Evolutionary conservation across 2,888 invertebrate species (phyloP).

Genomic region (Cactoblastis cactorum): DNA sequence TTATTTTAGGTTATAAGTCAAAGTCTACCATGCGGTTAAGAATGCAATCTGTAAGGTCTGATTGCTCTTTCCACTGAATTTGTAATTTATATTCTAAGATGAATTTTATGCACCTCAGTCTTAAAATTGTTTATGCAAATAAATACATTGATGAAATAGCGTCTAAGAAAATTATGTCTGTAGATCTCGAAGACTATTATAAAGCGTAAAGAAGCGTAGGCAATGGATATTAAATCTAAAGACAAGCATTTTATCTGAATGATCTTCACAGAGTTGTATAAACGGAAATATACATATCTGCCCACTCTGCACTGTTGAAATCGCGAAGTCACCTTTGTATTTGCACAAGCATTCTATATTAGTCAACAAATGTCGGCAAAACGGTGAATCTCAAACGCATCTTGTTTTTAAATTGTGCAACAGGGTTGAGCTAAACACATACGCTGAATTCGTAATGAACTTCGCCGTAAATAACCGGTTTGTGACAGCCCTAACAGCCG

Average conservation of each 20-base stretch:
- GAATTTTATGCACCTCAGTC: too few relatives aligned
- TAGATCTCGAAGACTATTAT: too few relatives aligned
- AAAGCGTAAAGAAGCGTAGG: too few relatives aligned
- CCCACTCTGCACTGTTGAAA: not conserved
- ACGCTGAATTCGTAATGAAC: conserved; percentile 17
- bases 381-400: conserved; percentile 49
- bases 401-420: conserved; percentile 46
- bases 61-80: not conserved
- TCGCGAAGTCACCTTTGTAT: not conserved
- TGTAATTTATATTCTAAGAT: not conserved
- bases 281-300: not conserved
- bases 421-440: conserved; percentile 40
- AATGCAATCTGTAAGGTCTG: conserved; percentile 12
- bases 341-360: not conserved
- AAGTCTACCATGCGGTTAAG: conserved; percentile 12
- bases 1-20: conserved; percentile 24
- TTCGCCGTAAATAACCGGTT: conserved; percentile 17
- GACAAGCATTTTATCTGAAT: not conserved
- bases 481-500: conserved; percentile 20
- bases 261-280: not conserved
- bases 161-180: too few relatives aligned
- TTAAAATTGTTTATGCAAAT: too few relatives aligned
- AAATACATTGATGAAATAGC: too few relatives aligned
- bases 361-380: not conserved
- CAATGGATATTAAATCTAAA: not conserved